A percentile compares a stretch with the other conserved stretches of the same genome.
phyloP scores from a whole-genome alignment of 2,113 vertebrate genomes.

The Catharus fuscescens region DNA sequence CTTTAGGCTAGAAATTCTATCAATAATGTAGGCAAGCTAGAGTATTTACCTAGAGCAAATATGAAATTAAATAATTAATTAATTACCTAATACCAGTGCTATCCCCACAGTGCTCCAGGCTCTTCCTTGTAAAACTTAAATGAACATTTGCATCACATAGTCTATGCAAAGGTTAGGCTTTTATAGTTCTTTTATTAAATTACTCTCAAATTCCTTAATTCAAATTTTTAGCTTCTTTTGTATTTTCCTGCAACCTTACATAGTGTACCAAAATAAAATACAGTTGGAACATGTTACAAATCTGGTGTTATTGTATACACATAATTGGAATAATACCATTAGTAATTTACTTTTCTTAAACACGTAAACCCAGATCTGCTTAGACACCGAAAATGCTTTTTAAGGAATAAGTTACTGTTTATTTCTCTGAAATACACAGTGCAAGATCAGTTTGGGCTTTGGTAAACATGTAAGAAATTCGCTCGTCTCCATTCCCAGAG shows the following conservation, averaged over 20 bases:
- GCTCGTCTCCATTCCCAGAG: not conserved
- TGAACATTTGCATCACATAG: not conserved
- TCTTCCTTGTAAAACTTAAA: not conserved
- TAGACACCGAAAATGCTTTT: not conserved
- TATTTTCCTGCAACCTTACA: not conserved
- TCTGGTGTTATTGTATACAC: not conserved
- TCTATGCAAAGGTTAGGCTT: not conserved
- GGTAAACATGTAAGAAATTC: not conserved
- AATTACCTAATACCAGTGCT: not conserved
- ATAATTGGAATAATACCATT: not conserved
- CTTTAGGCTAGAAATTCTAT: not conserved
- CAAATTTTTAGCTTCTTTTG: not conserved
- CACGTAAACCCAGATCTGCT: not conserved
- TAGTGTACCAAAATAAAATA: not conserved
- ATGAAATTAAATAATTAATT: not conserved
- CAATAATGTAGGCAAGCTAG: not conserved
- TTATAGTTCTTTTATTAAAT: not conserved
- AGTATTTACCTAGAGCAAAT: not conserved
- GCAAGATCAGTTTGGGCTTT: not conserved
- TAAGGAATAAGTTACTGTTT: fast-evolving
- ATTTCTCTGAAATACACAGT: not conserved
- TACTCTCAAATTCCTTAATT: not conserved
- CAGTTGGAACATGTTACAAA: not conserved
- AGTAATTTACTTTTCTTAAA: not conserved
- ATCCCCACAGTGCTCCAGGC: fast-evolving